These are phyloP conservation scores for Polydrusus tereticollis DNA, from an alignment of 2,888 invertebrate genomes.

Conservation along the genomic window DNA sequence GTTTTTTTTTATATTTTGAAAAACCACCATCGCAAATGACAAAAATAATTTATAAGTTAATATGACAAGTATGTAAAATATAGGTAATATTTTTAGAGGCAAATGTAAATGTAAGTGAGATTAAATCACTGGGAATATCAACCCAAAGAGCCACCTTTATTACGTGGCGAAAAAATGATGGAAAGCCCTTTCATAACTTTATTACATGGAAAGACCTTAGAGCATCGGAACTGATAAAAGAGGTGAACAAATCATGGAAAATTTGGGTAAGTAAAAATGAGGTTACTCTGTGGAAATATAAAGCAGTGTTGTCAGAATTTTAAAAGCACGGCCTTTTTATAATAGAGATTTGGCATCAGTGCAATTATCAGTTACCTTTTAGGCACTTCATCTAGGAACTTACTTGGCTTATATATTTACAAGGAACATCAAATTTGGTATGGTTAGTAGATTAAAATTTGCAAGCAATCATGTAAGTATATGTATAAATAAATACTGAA, in stretches of 20 bases:
- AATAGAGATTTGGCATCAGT: too few species aligned
- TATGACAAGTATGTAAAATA: too few species aligned
- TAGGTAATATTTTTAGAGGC: constrained; percentile 74
- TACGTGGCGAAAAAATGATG: constrained; percentile 75
- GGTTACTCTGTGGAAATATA: too few species aligned
- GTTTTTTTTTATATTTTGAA: too few species aligned
- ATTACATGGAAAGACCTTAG: constrained; percentile 81
- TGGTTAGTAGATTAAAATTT: constrained; percentile 87
- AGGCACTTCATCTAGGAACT: constrained; percentile 73
- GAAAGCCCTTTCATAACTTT: constrained; percentile 74
- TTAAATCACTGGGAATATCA: constrained; percentile 81
- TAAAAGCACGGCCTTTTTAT: too few species aligned
- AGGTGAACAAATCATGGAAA: constrained; percentile 71
- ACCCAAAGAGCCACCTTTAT: constrained; percentile 76
- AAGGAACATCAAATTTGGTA: constrained; percentile 83
- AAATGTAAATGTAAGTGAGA: constrained; percentile 73
- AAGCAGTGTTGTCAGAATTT: too few species aligned
- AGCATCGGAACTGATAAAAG: constrained; percentile 69
- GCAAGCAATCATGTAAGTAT: constrained; percentile 84
- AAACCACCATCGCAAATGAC: too few species aligned
- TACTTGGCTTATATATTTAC: constrained; percentile 82
- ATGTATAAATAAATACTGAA: not conserved
- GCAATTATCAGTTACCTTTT: too few species aligned
- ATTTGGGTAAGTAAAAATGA: constrained; percentile 69
- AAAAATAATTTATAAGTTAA: too few species aligned